A percentile compares a stretch with the other conserved stretches of the same genome.
Evolutionary conservation across 2,888 invertebrate genomes (phyloP).

Genomic region (Dusona sp.): DNA sequence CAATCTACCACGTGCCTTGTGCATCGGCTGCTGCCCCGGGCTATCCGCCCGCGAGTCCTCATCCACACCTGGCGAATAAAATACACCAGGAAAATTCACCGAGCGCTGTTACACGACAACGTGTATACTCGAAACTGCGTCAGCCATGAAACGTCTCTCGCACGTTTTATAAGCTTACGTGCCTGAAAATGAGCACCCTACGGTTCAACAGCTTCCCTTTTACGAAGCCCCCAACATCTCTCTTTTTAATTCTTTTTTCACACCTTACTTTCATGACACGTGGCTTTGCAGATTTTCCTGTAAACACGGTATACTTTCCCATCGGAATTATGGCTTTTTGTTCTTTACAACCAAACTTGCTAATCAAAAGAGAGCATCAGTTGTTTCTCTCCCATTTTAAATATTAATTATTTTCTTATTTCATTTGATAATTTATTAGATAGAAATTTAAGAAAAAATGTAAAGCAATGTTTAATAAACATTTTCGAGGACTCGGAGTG

Average conservation of each 20-base stretch:
- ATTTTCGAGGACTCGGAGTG: neutral
- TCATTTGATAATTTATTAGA: neutral
- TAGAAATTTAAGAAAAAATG: neutral
- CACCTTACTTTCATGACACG: conserved; percentile 48
- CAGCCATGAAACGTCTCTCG: conserved; percentile 1
- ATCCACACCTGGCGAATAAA: conserved; percentile 34
- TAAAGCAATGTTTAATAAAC: neutral
- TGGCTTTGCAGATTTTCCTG: neutral
- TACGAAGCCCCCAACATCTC: conserved; percentile 68
- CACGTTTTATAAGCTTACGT: conserved; percentile 80
- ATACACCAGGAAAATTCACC: conserved; percentile 33
- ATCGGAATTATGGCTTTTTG: neutral
- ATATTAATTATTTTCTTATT: neutral
- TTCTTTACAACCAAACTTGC: neutral
- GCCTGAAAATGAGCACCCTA: conserved; percentile 72
- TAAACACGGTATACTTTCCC: neutral
- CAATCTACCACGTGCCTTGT: conserved; percentile 32
- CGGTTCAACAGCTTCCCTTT: conserved; percentile 25
- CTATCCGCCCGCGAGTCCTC: conserved; percentile 10
- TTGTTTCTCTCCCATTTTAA: neutral
- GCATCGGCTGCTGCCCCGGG: conserved; percentile 40
- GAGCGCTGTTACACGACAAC: neutral
- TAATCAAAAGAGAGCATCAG: neutral
- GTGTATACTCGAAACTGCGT: neutral
- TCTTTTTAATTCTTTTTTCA: conserved; percentile 73